Evolutionary conservation across 1,140 invertebrate genomes (phyloP).

Genomic region (Atta cephalotes): DNA sequence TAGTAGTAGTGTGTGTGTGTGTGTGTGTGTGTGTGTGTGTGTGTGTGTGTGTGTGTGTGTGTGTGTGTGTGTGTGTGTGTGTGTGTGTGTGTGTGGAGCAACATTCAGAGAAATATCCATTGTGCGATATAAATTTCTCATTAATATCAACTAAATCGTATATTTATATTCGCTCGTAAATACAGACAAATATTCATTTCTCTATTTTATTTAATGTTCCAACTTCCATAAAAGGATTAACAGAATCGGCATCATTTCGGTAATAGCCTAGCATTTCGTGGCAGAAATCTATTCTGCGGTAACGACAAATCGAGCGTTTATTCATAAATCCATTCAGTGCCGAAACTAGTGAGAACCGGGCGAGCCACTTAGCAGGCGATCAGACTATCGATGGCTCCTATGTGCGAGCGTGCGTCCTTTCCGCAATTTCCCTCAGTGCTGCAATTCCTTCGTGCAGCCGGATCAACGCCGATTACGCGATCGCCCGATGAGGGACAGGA

Average conservation of each 20-base stretch:
- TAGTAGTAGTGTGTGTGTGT: no score
- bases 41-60: no score
- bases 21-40: no score
- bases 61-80: no score
- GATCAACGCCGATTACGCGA: slow-evolving; percentile 58
- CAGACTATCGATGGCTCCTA: slow-evolving; percentile 16
- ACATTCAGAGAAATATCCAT: slow-evolving; percentile 14
- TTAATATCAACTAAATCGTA: slow-evolving; percentile 35
- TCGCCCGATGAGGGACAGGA: slow-evolving; percentile 53
- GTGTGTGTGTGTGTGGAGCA: no score
- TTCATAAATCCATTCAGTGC: background rate
- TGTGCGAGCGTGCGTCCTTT: slow-evolving; percentile 49
- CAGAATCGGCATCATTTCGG: background rate
- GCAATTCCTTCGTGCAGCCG: slow-evolving; percentile 52
- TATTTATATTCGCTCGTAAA: background rate
- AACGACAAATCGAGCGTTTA: slow-evolving; percentile 27
- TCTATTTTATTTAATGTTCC: slow-evolving; percentile 21
- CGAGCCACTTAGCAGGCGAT: slow-evolving; percentile 38
- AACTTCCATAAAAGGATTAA: background rate
- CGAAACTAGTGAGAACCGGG: slow-evolving; percentile 13
- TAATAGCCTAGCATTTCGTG: slow-evolving; percentile 16
- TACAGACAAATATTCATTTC: background rate
- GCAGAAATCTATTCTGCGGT: slow-evolving; percentile 18
- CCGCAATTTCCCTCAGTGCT: slow-evolving; percentile 52
- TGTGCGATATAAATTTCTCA: background rate